Conservation (phyloP, 2,888 invertebrate genomes). For the Noctua comes region DNA sequence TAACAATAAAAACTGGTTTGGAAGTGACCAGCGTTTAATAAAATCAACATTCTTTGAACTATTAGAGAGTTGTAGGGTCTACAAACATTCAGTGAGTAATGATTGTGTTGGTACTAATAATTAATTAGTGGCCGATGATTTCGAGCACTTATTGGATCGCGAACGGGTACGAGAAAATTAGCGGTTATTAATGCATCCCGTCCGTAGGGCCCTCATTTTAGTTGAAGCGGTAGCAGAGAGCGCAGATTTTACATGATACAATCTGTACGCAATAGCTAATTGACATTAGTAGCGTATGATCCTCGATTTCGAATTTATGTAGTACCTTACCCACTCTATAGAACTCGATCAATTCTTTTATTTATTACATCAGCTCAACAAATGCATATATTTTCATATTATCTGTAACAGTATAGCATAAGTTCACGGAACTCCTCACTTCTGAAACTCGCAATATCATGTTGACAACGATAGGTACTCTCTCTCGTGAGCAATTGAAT, state of each 20-base stretch:
- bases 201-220: constrained; percentile 51
- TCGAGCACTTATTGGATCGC: constrained; percentile 68
- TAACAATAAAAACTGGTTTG: constrained; percentile 68
- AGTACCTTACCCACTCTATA: neutral
- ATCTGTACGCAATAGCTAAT: constrained; percentile 25
- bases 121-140: constrained; percentile 71
- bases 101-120: constrained; percentile 71
- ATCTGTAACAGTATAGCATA: neutral
- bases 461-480: neutral
- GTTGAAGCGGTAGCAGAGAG: constrained; percentile 25
- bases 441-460: neutral
- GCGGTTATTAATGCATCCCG: constrained; percentile 64
- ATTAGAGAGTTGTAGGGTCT: constrained; percentile 70
- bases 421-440: neutral
- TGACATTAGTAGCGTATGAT: constrained; percentile 16
- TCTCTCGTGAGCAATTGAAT: neutral
- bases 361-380: neutral
- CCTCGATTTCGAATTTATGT: neutral
- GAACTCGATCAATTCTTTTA: neutral
- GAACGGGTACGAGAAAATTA: constrained; percentile 65
- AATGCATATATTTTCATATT: neutral
- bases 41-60: constrained; percentile 77
- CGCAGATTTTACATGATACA: constrained; percentile 41
- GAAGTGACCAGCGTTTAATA: constrained; percentile 75
- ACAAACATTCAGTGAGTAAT: constrained; percentile 73